These are phyloP conservation scores for Drepana arcuata DNA, from an alignment of 1,140 invertebrate species.

Conservation along the genomic window DNA sequence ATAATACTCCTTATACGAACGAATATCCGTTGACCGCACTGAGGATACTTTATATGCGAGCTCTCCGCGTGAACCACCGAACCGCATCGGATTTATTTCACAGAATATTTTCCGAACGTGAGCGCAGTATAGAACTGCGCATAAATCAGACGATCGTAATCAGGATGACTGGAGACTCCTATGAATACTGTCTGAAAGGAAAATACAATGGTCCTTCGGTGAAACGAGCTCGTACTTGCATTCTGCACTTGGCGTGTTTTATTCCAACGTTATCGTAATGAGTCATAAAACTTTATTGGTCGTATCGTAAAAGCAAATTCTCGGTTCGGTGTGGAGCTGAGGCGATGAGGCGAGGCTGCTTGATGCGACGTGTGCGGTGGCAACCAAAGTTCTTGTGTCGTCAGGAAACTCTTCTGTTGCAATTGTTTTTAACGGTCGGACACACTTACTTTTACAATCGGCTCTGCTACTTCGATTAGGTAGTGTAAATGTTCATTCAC, in stretches of 20 bases:
- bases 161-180: conserved; percentile 17
- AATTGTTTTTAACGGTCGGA: too few relatives aligned
- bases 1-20: conserved; percentile 29
- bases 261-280: conserved; percentile 47
- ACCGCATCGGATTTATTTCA: conserved; percentile 36
- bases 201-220: conserved; percentile 9
- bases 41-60: conserved; percentile 22
- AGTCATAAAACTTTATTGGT: conserved; percentile 44
- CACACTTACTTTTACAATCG: too few relatives aligned
- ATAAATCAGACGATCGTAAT: conserved; percentile 34
- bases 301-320: conserved; percentile 34
- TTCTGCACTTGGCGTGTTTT: conserved; percentile 37
- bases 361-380: conserved; percentile 17
- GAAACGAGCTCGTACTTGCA: conserved; percentile 21
- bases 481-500: too few relatives aligned
- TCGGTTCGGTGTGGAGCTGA: conserved; percentile 23
- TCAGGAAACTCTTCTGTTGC: too few relatives aligned
- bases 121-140: conserved; percentile 14
- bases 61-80: conserved; percentile 18
- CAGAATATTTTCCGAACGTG: conserved; percentile 23
- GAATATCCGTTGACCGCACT: conserved; percentile 24
- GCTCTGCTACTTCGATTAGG: too few relatives aligned
- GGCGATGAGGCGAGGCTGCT: conserved; percentile 18
- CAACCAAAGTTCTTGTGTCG: too few relatives aligned
- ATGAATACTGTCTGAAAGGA: conserved; percentile 22